phyloP scores from a whole-genome alignment of 2,888 invertebrate species.

The Acanthoscelides obtectus region DNA sequence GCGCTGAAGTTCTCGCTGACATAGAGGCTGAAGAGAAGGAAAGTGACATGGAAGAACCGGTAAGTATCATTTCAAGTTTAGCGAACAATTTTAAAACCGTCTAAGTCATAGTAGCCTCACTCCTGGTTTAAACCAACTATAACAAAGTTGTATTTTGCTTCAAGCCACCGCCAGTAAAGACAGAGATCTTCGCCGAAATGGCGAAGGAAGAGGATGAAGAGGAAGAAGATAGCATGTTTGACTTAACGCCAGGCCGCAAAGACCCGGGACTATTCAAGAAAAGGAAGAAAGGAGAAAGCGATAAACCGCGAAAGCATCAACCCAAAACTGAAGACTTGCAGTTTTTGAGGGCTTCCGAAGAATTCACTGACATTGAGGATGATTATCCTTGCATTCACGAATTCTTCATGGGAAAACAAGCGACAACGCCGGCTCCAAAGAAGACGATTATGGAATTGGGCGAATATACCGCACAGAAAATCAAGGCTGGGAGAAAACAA shows the following conservation, averaged over 20 bases:
- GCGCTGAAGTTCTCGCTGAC: slow-evolving; percentile 25
- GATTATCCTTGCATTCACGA: slow-evolving; percentile 27
- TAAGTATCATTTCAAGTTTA: background rate
- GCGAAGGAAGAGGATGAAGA: slow-evolving; percentile 20
- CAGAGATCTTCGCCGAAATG: slow-evolving; percentile 25
- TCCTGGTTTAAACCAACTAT: background rate
- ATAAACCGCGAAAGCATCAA: slow-evolving; percentile 10
- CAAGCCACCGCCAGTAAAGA: slow-evolving; percentile 1
- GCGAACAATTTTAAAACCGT: too few species aligned
- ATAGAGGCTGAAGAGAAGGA: slow-evolving; percentile 16
- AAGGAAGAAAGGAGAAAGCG: slow-evolving; percentile 12
- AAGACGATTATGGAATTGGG: slow-evolving; percentile 9
- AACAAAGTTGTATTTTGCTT: background rate
- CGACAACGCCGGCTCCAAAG: background rate
- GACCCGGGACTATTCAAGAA: slow-evolving; percentile 14
- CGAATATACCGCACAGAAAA: slow-evolving; percentile 3
- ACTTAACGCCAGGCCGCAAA: slow-evolving; percentile 9
- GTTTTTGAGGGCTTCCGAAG: slow-evolving; percentile 21
- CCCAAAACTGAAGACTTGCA: slow-evolving; percentile 14
- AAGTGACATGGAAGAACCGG: slow-evolving; percentile 12
- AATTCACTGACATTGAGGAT: slow-evolving; percentile 23
- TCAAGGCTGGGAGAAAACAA: background rate
- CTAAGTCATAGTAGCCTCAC: too few species aligned
- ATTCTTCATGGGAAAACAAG: slow-evolving; percentile 15
- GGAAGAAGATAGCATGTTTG: slow-evolving; percentile 13